A percentile compares a stretch with the other conserved stretches of the same genome.
Evolutionary conservation across 2,888 invertebrate genomes (phyloP).

Genomic region (Sinopyrophorus schimmeli): DNA sequence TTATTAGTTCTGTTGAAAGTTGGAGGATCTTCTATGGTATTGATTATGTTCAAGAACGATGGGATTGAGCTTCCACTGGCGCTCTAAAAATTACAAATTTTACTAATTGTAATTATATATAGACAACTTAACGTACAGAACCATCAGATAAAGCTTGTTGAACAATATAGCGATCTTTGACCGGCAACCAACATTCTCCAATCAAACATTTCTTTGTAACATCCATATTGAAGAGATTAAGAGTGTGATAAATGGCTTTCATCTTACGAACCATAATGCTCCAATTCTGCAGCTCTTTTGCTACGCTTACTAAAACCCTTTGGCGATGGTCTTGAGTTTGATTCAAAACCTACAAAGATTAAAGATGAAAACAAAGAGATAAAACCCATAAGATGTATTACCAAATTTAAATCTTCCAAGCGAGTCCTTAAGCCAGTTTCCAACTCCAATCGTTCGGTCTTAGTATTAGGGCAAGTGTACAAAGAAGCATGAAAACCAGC

Average conservation of each 20-base stretch:
- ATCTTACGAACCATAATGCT: conserved; percentile 83
- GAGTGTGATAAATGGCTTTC: conserved; percentile 92
- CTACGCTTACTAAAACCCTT: conserved; percentile 80
- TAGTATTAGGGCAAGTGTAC: conserved; percentile 88
- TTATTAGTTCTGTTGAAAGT: conserved; percentile 91
- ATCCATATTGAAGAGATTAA: conserved; percentile 91
- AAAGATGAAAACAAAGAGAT: conserved; percentile 16
- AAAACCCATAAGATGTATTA: conserved; percentile 44
- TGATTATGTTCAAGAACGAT: conserved; percentile 89
- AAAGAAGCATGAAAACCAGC: conserved; percentile 89
- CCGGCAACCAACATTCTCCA: conserved; percentile 88
- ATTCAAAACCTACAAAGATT: conserved; percentile 67
- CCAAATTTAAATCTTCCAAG: conserved; percentile 84
- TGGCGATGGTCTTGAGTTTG: conserved; percentile 89
- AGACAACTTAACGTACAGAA: conserved; percentile 71
- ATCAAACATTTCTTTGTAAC: conserved; percentile 88
- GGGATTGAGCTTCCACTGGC: conserved; percentile 85
- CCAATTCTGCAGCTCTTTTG: conserved; percentile 87
- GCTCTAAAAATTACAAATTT: conserved; percentile 56
- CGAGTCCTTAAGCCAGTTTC: conserved; percentile 84
- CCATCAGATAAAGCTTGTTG: conserved; percentile 79
- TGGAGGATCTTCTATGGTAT: conserved; percentile 79
- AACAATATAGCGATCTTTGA: conserved; percentile 68
- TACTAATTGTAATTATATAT: too few species aligned
- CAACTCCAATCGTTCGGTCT: conserved; percentile 83